Base-by-base conservation (phyloP, 2,888 invertebrate species). In the Lathronympha strigana region DNA sequence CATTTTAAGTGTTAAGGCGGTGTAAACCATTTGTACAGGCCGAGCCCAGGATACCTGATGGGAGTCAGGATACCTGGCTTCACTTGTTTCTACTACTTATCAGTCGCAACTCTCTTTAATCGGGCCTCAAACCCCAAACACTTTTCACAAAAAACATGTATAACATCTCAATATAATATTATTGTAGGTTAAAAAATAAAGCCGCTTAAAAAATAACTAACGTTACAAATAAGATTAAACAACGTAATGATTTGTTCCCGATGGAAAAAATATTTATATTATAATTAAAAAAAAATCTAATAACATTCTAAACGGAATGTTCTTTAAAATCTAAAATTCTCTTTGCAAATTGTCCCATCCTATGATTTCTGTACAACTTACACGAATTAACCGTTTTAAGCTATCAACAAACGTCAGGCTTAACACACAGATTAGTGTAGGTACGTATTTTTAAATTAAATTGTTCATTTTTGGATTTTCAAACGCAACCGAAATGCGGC, bases 301-400 rank as follows among this genome's bases (percentile, higher is more conserved):
- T 91, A 92, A 92, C 92, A 92, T 92, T 91, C 92, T 92, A 92
- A 90, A 77, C 91, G 92, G 92, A 92, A 92, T 92, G 92, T 91
- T 86, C 68, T 78, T 86, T 90, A 89, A 87, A 86, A 92, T 82
- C 91, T 92, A 92, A 49, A 87, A 86, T 91, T 90, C 87, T 92
- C 88, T 92, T 92, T 92, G 92, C 92, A 92, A 91, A 87, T 85
- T 88, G 92, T 92, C 92, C 92, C 92, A 88, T 91, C 91, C 91
- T 92, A 91, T 87, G 80, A 79, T 77, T 85, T 87, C 88, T 91
- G 90, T 91, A 92, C 91, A 91, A 87, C 89, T 91, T 90, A 92
- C 83, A 87, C 84, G 86, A 89, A 88, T 88, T 88, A 90, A 90
- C 86, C 76, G 51, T 80, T 81, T 85, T 87, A 88, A 86, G 87